Base-by-base conservation (phyloP, 2,797 vertebrate species). In the Melanotaenia nigrans region DNA sequence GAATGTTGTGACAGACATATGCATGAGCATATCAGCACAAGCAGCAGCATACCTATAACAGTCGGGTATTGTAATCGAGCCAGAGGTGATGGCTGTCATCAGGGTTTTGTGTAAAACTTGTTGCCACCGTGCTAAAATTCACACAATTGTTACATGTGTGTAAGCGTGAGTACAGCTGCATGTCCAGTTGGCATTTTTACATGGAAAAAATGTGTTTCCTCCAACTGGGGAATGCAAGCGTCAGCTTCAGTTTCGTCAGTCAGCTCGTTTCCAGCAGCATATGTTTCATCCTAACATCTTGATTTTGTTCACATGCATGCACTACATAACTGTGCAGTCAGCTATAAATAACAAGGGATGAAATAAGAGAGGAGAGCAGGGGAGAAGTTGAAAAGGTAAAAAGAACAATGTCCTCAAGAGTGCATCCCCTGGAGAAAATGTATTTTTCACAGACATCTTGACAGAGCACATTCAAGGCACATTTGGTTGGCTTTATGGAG, bases 91-190 rank as follows among this genome's bases (percentile, higher is more conserved):
- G 70, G 38, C 63, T 83, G 57, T 83, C 28, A 71, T 91, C 87
- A 90, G 83, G 78, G 68, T 85, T 88, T 85, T 75, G 64, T 40
- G 58, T 69, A 65, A 83, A 79, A 85, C 68, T 69, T 93, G 72
- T 69, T 85, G 87, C 85, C 81, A 49, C 6, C 0, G 73, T 92
- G 89, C 63, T 82, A 92, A 66, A 92, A 89, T 91, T 90, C 91
- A 89, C 91, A 90, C 79, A 83, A 64, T 82, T 36, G 70, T 63
- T 84, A 60, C 68, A 74, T 86, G 69, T 88, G 83, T 85, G 69
- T 86, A 65, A 75, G 78, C 22, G 7, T 61, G 68, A 73, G 73
- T 56, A 45, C 7, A 38, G 73, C 69, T 62, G 42, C 62, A 73
- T 73, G 64, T 83, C 66, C 71, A 65, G 64, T 72, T 79, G 47